Conservation (phyloP, 2,888 invertebrate genomes). For the Drosophila paramelanica region DNA sequence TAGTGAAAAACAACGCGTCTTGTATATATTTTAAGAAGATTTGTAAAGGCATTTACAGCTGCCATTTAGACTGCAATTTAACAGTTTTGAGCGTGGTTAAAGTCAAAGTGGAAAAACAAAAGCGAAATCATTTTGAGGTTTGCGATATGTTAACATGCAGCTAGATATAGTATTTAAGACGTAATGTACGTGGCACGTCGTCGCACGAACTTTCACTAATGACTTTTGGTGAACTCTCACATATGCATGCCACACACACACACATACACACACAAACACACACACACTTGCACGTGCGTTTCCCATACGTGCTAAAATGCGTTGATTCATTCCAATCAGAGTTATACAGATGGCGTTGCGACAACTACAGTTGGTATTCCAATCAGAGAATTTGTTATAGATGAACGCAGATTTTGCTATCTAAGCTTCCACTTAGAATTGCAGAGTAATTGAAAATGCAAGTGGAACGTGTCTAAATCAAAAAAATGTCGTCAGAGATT, state of each 20-base stretch:
- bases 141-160: constrained; percentile 25
- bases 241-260: constrained; percentile 22
- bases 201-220: constrained; percentile 78
- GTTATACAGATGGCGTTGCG: not conserved
- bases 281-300: constrained; percentile 43
- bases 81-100: constrained; percentile 23
- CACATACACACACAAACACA: constrained; percentile 23
- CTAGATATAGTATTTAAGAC: constrained; percentile 43
- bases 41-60: constrained; percentile 27
- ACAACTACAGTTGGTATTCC: not conserved
- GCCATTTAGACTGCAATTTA: constrained; percentile 19
- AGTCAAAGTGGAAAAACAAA: constrained; percentile 28
- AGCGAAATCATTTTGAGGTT: constrained; percentile 13
- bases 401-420: not conserved
- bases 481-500: constrained; percentile 29
- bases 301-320: constrained; percentile 54
- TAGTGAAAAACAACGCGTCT: constrained; percentile 24
- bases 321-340: constrained; percentile 31
- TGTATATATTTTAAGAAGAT: constrained; percentile 29
- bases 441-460: not conserved
- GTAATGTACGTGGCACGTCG: constrained; percentile 69
- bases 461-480: constrained; percentile 38
- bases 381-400: not conserved
- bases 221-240: constrained; percentile 77
- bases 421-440: not conserved